Percentiles rank a stretch among this genome's conserved stretches.
phyloP scores from a whole-genome alignment of 2,888 invertebrate species.

The Apamea sordens region DNA sequence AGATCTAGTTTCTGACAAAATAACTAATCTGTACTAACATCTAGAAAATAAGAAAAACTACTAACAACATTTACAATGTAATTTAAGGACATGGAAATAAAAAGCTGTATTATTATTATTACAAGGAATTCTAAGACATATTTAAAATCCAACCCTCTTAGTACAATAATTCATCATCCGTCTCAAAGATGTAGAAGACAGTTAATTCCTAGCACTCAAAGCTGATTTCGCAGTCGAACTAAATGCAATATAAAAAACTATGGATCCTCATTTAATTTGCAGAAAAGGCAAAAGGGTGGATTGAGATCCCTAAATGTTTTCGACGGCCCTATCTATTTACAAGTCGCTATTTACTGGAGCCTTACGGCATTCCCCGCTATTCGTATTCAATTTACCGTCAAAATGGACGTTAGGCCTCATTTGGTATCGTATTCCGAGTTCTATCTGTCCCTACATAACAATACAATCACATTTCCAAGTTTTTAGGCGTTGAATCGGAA shows the following conservation, averaged over 20 bases:
- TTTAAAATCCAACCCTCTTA: not conserved
- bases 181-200: not conserved
- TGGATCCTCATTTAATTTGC: conserved; percentile 84
- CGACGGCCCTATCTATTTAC: conserved; percentile 84
- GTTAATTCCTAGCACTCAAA: not conserved
- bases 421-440: conserved; percentile 77
- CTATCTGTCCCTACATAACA: conserved; percentile 60
- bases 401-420: conserved; percentile 84
- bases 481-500: conserved; percentile 27
- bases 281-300: conserved; percentile 86
- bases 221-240: conserved; percentile 5
- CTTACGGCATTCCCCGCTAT: conserved; percentile 78
- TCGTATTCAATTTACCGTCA: conserved; percentile 88
- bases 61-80: not conserved
- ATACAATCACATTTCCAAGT: conserved; percentile 51
- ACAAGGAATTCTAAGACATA: not conserved
- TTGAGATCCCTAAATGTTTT: conserved; percentile 79
- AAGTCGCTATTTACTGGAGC: conserved; percentile 84
- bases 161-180: not conserved
- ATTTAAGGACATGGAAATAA: not conserved
- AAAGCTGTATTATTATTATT: not conserved
- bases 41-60: not conserved
- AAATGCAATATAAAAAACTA: conserved; percentile 54
- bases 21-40: not conserved
- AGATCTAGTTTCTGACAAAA: not conserved